Conservation (phyloP, 2,888 invertebrate genomes). For the Gari tellinella region DNA sequence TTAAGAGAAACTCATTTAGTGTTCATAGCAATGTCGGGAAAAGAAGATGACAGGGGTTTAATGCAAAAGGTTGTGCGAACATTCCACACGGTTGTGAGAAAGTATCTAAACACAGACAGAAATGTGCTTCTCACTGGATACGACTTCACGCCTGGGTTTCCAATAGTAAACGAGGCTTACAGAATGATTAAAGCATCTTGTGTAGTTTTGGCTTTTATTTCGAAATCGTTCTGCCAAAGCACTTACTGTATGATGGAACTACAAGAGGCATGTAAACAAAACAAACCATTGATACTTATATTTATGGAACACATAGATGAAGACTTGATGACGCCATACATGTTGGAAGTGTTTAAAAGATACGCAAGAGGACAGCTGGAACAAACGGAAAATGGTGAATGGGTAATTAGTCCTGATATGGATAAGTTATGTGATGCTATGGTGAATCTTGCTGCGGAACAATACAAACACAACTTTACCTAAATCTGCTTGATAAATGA, state of each 20-base stretch:
- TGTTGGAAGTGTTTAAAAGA: background rate
- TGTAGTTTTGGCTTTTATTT: background rate
- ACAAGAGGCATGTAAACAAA: conserved; percentile 1
- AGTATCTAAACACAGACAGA: background rate
- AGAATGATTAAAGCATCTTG: background rate
- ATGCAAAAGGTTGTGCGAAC: background rate
- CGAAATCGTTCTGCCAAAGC: conserved; percentile 1
- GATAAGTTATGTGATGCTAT: too few relatives aligned
- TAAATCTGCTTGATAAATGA: too few relatives aligned
- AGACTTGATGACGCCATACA: background rate
- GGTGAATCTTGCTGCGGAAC: too few relatives aligned
- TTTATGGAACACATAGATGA: background rate
- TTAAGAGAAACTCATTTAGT: background rate
- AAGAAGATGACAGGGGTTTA: background rate
- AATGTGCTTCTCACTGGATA: background rate
- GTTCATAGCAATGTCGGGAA: background rate
- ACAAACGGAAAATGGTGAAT: background rate
- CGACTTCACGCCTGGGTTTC: background rate
- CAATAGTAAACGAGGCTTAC: background rate
- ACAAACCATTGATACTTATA: conserved; percentile 1
- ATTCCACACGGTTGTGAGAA: background rate
- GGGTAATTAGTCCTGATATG: too few relatives aligned
- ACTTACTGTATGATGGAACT: conserved; percentile 4
- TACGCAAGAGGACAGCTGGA: background rate
- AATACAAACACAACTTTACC: too few relatives aligned